A percentile compares a stretch with the other conserved stretches of the same genome.
Evolutionary conservation across 2,888 invertebrate genomes (phyloP).

Genomic region (Agriopis marginaria): DNA sequence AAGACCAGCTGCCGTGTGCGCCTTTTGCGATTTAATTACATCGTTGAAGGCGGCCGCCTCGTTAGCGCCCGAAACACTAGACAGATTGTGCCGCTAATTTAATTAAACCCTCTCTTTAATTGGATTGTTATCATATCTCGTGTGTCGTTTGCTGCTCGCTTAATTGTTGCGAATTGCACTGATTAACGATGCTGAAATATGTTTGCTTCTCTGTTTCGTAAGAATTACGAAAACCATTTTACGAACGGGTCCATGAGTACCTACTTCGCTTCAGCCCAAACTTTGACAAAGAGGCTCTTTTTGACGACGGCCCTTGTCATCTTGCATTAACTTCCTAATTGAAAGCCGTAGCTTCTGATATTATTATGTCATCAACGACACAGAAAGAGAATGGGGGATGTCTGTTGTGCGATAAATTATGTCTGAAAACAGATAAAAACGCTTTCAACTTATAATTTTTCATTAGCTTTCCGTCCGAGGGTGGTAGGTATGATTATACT

Average conservation of each 20-base stretch:
- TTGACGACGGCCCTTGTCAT: constrained; percentile 45
- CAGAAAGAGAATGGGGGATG: constrained; percentile 22
- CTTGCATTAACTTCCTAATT: constrained; percentile 47
- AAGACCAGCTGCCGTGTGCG: constrained; percentile 58
- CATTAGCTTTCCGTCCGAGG: constrained; percentile 49
- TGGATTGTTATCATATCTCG: constrained; percentile 48
- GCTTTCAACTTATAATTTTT: constrained; percentile 55
- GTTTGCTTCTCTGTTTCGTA: not conserved
- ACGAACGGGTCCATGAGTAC: constrained; percentile 27
- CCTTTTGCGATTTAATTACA: constrained; percentile 70
- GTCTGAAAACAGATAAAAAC: constrained; percentile 24
- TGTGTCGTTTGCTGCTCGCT: constrained; percentile 25
- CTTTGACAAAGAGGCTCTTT: constrained; percentile 35
- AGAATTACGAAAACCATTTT: constrained; percentile 29
- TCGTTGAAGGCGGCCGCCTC: constrained; percentile 62
- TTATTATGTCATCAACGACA: constrained; percentile 21
- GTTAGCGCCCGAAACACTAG: constrained; percentile 65
- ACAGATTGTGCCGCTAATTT: constrained; percentile 65
- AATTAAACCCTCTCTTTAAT: constrained; percentile 56
- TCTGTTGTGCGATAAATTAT: constrained; percentile 21
- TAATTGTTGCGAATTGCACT: constrained; percentile 21
- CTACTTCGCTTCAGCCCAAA: constrained; percentile 30
- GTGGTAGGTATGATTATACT: constrained; percentile 44
- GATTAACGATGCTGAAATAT: constrained; percentile 10
- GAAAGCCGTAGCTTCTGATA: constrained; percentile 33